These are phyloP conservation scores for Sander lucioperca DNA, from an alignment of 2,113 vertebrate species.

Conservation along the genomic window DNA sequence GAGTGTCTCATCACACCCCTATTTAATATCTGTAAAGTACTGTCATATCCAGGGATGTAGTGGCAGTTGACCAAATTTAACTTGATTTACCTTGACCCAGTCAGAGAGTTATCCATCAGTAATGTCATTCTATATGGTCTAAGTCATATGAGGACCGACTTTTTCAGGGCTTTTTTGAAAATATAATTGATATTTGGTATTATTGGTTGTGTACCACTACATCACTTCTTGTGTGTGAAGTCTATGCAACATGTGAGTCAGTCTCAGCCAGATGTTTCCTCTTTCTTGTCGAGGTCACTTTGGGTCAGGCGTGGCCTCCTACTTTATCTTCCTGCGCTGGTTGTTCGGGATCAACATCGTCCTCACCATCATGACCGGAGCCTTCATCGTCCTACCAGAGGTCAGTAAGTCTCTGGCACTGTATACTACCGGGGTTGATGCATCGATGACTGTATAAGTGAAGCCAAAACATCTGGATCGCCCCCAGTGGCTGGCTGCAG, in stretches of 20 bases:
- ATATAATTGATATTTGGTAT: neutral
- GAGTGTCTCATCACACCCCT: too few species aligned
- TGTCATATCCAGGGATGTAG: neutral
- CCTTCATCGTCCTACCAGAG: constrained; percentile 97
- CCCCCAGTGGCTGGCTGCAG: too few species aligned
- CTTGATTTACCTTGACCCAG: neutral
- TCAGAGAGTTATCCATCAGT: neutral
- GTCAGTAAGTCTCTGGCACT: constrained; percentile 78
- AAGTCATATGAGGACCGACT: neutral
- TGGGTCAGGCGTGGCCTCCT: constrained; percentile 97
- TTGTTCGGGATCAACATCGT: constrained; percentile 97
- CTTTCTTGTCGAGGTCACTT: constrained; percentile 90
- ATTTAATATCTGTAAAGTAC: neutral
- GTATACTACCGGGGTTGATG: too few species aligned
- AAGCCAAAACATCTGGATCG: too few species aligned
- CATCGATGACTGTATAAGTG: too few species aligned
- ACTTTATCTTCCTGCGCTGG: constrained; percentile 99
- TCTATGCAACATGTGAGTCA: neutral
- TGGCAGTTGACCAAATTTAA: neutral
- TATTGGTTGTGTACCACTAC: neutral
- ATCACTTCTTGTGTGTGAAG: neutral
- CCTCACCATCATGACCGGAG: constrained; percentile 95
- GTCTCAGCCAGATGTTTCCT: constrained; percentile 20
- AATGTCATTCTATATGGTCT: neutral
- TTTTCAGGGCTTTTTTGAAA: neutral